phyloP scores from a whole-genome alignment of 2,113 vertebrate species.

The Nothoprocta pentlandii region DNA sequence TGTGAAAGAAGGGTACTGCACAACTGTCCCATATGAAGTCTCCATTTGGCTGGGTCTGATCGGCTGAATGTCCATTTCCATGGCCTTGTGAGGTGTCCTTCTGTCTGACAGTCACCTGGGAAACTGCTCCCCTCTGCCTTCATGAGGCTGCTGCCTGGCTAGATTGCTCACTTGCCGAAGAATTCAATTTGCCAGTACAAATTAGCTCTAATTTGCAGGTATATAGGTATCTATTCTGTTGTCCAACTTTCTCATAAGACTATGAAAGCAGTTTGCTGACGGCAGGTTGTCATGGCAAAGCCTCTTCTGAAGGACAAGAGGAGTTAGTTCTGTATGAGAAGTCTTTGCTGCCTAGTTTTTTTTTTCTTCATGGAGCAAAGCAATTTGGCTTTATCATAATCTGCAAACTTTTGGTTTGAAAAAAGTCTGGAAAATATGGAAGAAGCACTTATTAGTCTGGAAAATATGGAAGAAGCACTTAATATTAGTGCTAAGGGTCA shows the following conservation, averaged over 20 bases:
- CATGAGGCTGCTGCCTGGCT: neutral
- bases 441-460: neutral
- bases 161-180: neutral
- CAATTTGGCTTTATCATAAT: neutral
- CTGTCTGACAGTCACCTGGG: neutral
- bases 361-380: neutral
- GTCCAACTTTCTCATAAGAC: neutral
- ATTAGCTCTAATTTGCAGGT: neutral
- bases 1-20: no score
- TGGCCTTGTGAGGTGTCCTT: neutral
- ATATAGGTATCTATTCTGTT: neutral
- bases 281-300: neutral
- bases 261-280: neutral
- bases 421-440: neutral
- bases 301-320: neutral
- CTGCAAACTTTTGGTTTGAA: constrained; percentile 43
- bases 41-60: neutral
- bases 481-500: neutral
- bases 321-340: neutral
- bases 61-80: neutral
- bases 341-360: neutral
- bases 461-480: neutral
- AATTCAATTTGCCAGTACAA: neutral
- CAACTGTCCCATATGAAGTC: neutral
- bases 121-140: neutral